A percentile compares a stretch with the other conserved stretches of the same genome.
phyloP scores from a whole-genome alignment of 2,888 invertebrate genomes.

The Parnassius apollo region DNA sequence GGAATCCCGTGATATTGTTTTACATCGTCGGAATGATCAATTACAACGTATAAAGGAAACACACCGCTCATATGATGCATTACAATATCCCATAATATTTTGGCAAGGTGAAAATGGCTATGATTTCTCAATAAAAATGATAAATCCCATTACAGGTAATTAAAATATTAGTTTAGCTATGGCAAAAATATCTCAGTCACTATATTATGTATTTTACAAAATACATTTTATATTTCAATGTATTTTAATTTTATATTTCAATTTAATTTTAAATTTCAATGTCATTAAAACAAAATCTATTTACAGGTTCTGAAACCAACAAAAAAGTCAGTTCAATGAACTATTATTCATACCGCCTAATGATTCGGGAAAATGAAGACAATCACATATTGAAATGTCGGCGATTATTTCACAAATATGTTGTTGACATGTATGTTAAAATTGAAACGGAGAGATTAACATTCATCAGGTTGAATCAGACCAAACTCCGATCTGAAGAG shows the following conservation, averaged over 20 bases:
- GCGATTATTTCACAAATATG: conserved; percentile 25
- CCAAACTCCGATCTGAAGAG: conserved; percentile 35
- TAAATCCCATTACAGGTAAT: not conserved
- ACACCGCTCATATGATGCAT: conserved; percentile 33
- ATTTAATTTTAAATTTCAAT: not conserved
- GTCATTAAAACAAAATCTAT: not conserved
- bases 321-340: too few species aligned
- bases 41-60: conserved; percentile 33
- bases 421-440: conserved; percentile 5
- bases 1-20: conserved; percentile 35
- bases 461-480: conserved; percentile 35
- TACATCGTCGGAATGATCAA: conserved; percentile 30
- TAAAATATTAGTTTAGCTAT: not conserved
- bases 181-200: too few species aligned
- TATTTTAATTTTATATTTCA: too few species aligned
- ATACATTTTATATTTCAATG: too few species aligned
- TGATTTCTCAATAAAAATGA: conserved; percentile 1
- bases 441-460: conserved; percentile 33
- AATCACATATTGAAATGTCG: conserved; percentile 35
- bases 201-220: too few species aligned
- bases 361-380: not conserved
- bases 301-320: too few species aligned
- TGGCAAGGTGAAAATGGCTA: conserved; percentile 31
- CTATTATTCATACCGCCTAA: too few species aligned
- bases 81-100: conserved; percentile 40